A percentile compares a stretch with the other conserved stretches of the same genome.
Evolutionary conservation across 1,140 invertebrate species (phyloP).

Genomic region (Drosophila varians): DNA sequence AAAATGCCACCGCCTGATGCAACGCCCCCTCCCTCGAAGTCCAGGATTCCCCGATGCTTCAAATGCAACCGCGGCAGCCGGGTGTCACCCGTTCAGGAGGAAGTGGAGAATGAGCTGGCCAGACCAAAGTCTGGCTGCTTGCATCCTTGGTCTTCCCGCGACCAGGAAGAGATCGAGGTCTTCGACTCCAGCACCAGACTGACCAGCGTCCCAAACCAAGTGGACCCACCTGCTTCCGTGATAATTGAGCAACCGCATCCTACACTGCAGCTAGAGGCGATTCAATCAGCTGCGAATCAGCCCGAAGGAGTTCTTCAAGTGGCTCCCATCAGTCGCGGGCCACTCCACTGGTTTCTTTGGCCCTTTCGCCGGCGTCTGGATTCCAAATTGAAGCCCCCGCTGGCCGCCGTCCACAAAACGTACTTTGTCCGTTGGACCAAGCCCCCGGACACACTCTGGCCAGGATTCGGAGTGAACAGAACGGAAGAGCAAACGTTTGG

Average conservation of each 20-base stretch:
- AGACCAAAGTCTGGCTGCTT: neutral
- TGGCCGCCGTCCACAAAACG: slow-evolving; percentile 73
- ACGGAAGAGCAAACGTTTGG: slow-evolving; percentile 1
- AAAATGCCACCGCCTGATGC: slow-evolving; percentile 61
- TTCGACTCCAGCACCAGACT: slow-evolving; percentile 11
- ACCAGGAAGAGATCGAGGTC: neutral
- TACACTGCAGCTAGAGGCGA: slow-evolving; percentile 47
- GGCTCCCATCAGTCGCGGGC: slow-evolving; percentile 20
- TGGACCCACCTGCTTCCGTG: slow-evolving; percentile 7
- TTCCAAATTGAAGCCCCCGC: neutral
- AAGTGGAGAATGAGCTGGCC: slow-evolving; percentile 22
- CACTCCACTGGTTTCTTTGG: slow-evolving; percentile 65
- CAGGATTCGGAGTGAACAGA: slow-evolving; percentile 61
- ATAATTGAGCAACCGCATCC: slow-evolving; percentile 54
- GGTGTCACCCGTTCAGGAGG: slow-evolving; percentile 59
- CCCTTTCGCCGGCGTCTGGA: slow-evolving; percentile 56
- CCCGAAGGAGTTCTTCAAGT: neutral
- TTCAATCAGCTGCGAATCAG: too few species aligned
- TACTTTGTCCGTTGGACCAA: slow-evolving; percentile 77
- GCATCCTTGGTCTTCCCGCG: slow-evolving; percentile 2
- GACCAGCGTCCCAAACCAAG: neutral
- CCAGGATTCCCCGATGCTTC: slow-evolving; percentile 59
- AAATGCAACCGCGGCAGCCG: slow-evolving; percentile 64
- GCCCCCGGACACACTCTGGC: slow-evolving; percentile 66
- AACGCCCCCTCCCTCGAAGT: neutral